phyloP scores from a whole-genome alignment of 2,797 vertebrate genomes.

The Pantherophis alleghaniensis region DNA sequence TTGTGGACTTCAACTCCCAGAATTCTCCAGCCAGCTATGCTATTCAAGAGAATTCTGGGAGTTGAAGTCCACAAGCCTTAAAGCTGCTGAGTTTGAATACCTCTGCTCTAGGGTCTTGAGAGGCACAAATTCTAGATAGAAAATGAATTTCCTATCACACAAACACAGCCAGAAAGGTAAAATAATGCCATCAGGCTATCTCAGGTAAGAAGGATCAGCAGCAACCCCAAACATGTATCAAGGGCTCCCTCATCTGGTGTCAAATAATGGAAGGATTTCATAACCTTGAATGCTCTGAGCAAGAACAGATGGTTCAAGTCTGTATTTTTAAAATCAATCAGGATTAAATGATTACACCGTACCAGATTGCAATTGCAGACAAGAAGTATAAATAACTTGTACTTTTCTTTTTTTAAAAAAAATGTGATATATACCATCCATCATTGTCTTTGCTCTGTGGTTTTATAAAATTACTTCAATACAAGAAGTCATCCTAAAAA shows the following conservation, averaged over 20 bases:
- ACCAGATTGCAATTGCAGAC: neutral
- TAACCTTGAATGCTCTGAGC: neutral
- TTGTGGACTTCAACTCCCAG: too few relatives aligned
- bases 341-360: neutral
- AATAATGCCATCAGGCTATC: neutral
- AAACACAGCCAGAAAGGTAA: neutral
- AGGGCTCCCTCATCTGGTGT: constrained; percentile 13
- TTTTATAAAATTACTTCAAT: neutral
- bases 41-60: too few relatives aligned
- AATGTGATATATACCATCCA: neutral
- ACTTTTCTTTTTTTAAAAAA: neutral
- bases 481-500: neutral
- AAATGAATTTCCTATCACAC: neutral
- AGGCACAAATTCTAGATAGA: neutral
- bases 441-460: neutral
- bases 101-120: neutral
- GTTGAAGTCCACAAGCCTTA: too few relatives aligned
- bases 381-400: neutral
- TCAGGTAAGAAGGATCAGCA: rapidly evolving
- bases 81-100: too few relatives aligned
- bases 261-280: neutral
- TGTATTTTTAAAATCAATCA: neutral
- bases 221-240: constrained; percentile 10
- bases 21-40: too few relatives aligned
- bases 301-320: neutral